Percentiles rank a stretch among this genome's conserved stretches.
Evolutionary conservation across 2,113 vertebrate genomes (phyloP).

Genomic region (Atractosteus spatula): DNA sequence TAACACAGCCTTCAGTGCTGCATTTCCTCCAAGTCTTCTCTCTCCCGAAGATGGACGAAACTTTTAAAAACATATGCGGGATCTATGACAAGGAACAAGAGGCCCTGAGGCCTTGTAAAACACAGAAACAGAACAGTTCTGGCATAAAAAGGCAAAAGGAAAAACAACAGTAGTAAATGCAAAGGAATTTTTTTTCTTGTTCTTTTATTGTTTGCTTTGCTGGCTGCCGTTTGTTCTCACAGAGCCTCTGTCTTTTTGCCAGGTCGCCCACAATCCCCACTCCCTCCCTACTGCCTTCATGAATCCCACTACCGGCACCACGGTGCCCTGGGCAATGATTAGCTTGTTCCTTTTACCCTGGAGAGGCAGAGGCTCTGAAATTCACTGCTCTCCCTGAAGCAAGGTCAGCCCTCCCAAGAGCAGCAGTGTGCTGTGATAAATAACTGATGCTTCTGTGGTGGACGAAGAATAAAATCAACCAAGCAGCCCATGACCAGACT

Average conservation of each 20-base stretch:
- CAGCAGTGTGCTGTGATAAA: too few relatives aligned
- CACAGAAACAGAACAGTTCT: too few relatives aligned
- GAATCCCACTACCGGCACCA: conserved; percentile 41
- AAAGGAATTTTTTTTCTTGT: neutral
- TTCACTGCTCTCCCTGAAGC: conserved; percentile 20
- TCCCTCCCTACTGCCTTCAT: conserved; percentile 42
- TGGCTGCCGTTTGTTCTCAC: neutral
- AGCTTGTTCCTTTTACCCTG: too few relatives aligned
- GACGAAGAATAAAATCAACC: too few relatives aligned
- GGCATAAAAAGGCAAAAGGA: neutral
- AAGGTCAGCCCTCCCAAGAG: conserved; percentile 38
- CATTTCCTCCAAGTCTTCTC: too few relatives aligned
- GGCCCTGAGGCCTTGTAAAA: too few relatives aligned
- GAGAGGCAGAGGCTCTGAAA: conserved; percentile 29
- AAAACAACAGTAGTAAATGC: neutral
- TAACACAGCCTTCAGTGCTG: neutral
- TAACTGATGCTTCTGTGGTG: too few relatives aligned
- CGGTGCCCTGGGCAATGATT: too few relatives aligned
- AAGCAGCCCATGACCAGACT: too few relatives aligned
- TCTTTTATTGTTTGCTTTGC: neutral
- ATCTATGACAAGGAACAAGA: too few relatives aligned
- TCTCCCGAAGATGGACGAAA: too few relatives aligned
- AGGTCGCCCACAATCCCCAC: conserved; percentile 21
- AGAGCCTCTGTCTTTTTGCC: neutral
- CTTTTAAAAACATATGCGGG: too few relatives aligned